Evolutionary conservation across 2,888 invertebrate species (phyloP), one percentile per base, ranked within the genome.

Genomic region (Agrotis segetum): DNA sequence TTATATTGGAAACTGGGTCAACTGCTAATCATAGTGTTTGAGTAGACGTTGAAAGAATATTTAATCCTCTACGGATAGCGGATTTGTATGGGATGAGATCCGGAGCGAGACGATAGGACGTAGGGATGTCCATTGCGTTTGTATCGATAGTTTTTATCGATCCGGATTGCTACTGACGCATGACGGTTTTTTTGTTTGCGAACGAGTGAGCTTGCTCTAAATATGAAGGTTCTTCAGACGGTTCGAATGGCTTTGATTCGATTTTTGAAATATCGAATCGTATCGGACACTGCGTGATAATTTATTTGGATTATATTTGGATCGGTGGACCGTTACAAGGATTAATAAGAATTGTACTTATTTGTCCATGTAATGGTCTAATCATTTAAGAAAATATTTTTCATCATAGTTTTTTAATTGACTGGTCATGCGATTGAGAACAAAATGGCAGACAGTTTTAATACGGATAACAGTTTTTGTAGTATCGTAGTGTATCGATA

Each of bases 11-110:
- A 74, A 83, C 63, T 85, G 63, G 84, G 84, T 81, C 85, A 75
- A 60, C 75, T 65, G 58, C 55, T 79, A 79, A 84, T 84, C 83
- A 75, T 81, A 83, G 77, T 83, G 78, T 77, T 83, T 72, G 77
- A 72, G 61, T 49, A 74, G 62, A 79, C 72, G 71, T 19, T 79
- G 72, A 75, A 74, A 85, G 85, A 85, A 83, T 83, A 75, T 85
- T 71, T 77, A 79, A 83, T 81, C 71, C 83, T 44, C 81, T 19
- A 56, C 60, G 72, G 81, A 65, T 21, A 60, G 62, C 21, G 67
- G 81, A 75, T 85, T 85, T 85, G 74, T 78, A 63, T 71, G 62
- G 61, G 73, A 79, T 71, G 76, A 75, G 77, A 70, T 78, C 58
- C 65, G 64, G 34, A 73, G 78, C 69, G 71, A 50, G 21, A 29